Conservation (phyloP, 2,113 vertebrate species). For the Mirounga angustirostris region DNA sequence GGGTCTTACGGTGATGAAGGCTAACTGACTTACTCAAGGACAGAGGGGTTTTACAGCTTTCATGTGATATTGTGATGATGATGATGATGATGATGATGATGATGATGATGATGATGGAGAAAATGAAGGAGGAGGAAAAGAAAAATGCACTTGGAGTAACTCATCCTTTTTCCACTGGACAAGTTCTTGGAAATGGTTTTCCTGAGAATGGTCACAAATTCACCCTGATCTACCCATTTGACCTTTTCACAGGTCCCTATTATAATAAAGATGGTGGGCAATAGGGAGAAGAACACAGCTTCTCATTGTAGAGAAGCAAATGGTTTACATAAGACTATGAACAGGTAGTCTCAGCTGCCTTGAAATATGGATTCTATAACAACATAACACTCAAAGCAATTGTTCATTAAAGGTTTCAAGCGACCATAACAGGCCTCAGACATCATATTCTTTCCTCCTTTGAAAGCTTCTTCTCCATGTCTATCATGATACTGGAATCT, state of each 20-base stretch:
- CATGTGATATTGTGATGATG: no score
- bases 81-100: not conserved
- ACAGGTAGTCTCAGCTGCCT: not conserved
- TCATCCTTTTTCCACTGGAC: not conserved
- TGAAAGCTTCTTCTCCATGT: not conserved
- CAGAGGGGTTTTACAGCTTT: not conserved
- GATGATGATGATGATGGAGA: not conserved
- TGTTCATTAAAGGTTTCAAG: not conserved
- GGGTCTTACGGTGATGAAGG: not conserved
- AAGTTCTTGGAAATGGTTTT: not conserved
- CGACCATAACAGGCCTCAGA: not conserved
- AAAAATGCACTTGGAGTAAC: not conserved
- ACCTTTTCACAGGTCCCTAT: not conserved
- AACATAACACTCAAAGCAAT: not conserved
- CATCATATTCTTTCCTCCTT: not conserved
- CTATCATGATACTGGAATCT: not conserved
- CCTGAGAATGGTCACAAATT: not conserved
- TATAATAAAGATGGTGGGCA: not conserved
- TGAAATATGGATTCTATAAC: constrained; percentile 1
- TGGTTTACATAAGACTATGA: not conserved
- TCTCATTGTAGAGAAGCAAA: not conserved
- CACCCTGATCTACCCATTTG: not conserved
- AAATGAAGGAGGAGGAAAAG: not conserved
- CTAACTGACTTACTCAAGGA: not conserved
- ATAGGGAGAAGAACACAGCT: not conserved